A percentile compares a stretch with the other conserved stretches of the same genome.
Evolutionary conservation across 2,797 vertebrate genomes (phyloP).

Genomic region (Antennarius maculatus): DNA sequence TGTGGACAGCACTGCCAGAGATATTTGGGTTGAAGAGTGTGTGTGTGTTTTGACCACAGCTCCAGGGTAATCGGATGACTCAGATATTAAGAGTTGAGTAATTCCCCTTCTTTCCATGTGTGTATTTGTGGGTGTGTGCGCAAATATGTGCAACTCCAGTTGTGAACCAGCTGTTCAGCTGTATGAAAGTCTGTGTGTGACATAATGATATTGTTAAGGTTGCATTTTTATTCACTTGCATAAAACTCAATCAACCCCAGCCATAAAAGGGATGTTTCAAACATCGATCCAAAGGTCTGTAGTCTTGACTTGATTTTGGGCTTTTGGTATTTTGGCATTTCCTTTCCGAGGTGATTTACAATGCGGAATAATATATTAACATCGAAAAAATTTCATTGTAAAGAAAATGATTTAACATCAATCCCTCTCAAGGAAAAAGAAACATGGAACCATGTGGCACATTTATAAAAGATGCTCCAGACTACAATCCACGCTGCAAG

Average conservation of each 20-base stretch:
- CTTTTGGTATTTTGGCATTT: background rate
- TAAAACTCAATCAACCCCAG: background rate
- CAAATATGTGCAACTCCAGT: background rate
- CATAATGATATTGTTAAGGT: constrained; percentile 41
- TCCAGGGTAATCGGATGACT: constrained; percentile 58
- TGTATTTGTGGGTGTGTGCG: background rate
- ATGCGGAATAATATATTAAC: background rate
- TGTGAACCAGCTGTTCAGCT: constrained; percentile 43
- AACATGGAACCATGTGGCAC: constrained; percentile 21
- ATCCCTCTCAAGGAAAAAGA: background rate
- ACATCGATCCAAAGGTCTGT: constrained; percentile 13
- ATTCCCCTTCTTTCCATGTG: constrained; percentile 13
- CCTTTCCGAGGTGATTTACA: background rate
- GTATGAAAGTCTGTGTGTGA: constrained; percentile 40
- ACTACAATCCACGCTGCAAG: constrained; percentile 29
- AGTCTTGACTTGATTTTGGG: constrained; percentile 9
- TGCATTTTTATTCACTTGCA: constrained; percentile 37
- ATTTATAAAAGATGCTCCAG: constrained; percentile 65
- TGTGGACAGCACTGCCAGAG: constrained; percentile 57
- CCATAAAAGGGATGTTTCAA: constrained; percentile 42
- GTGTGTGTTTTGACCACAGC: constrained; percentile 53
- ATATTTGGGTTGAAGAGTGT: constrained; percentile 68
- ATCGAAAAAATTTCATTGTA: background rate
- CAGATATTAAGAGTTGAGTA: constrained; percentile 49
- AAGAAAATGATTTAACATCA: background rate